Percentiles rank a stretch among this genome's conserved stretches.
Conservation (phyloP, 2,888 invertebrate species). For the Philhelius pedissequus region DNA sequence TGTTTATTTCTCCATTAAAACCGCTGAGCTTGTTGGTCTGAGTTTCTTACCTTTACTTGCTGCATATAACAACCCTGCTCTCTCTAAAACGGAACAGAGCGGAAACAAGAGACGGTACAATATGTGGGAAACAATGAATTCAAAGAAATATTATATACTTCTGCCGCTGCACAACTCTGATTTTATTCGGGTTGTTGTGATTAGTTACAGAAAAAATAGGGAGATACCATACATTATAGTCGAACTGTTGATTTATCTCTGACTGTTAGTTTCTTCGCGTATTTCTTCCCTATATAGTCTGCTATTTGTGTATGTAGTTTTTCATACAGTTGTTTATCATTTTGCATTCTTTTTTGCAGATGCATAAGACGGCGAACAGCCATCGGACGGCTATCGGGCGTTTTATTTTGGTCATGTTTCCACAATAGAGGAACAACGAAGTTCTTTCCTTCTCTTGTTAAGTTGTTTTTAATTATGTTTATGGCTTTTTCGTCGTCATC, state of each 20-base stretch:
- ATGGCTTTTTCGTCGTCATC: background rate
- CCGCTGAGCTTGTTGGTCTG: slow-evolving; percentile 64
- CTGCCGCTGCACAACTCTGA: background rate
- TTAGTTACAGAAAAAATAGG: too few relatives aligned
- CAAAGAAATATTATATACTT: too few relatives aligned
- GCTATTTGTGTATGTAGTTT: too few relatives aligned
- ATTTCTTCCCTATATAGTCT: too few relatives aligned
- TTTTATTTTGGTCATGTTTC: background rate
- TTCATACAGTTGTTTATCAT: too few relatives aligned
- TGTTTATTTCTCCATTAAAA: slow-evolving; percentile 68
- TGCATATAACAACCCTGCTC: background rate
- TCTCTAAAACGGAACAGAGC: background rate
- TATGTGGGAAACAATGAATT: background rate
- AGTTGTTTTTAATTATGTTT: background rate
- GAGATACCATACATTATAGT: too few relatives aligned
- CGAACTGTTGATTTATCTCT: too few relatives aligned
- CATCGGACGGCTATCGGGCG: background rate
- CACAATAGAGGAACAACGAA: background rate
- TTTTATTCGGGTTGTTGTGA: too few relatives aligned
- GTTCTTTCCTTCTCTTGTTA: background rate
- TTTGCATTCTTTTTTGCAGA: background rate
- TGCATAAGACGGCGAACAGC: background rate
- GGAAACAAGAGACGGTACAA: background rate
- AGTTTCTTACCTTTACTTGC: background rate
- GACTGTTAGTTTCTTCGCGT: too few relatives aligned